Evolutionary conservation across 1,140 invertebrate genomes (phyloP), one percentile per base, ranked within the genome.

Genomic region (Diuraphis noxia): DNA sequence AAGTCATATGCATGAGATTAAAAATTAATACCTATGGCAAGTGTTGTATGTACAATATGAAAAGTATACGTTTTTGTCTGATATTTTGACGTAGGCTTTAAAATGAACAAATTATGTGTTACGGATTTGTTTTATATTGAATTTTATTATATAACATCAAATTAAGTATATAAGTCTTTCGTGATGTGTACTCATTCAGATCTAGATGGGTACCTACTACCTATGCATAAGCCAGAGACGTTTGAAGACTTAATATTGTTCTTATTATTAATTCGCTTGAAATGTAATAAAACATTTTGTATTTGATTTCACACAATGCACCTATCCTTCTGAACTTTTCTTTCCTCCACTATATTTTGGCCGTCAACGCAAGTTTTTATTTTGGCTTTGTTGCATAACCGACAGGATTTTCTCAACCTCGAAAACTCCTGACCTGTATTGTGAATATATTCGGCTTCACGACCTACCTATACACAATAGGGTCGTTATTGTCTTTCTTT

Each of bases 161-260:
- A 82, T 25, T n/a, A n/a, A 23, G 3, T 7, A 46, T 46, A 23
- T 13, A 85, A 85, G 41, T 46, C 10, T 21, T 13, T 2, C 13
- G n/a, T n/a, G 21, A 82, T 25, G 38, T 82, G 25, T 36, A 25
- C 13, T 40, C 81, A 41, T 41, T 25, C 40, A 38, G 25, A 82
- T n/a, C 30, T 72, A 72, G 30, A 72, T n/a, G 13, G 13, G 13
- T 34, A 49, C n/a, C n/a, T n/a, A n/a, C n/a, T n/a, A n/a, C n/a
- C n/a, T n/a, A n/a, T n/a, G n/a, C 1, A 49, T 25, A 87, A 36
- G 23, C 21, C 41, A 85, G 13, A 43, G n/a, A 43, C 40, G 41
- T 34, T 23, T 21, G n/a, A 49, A 49, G 43, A 86, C 84, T 86
- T 49, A 49, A n/a, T 86, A 87, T 52, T 52, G 46, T 87, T 87